Evolutionary conservation across 2,888 invertebrate genomes (phyloP).

Genomic region (Hirtodrosophila histrioides): DNA sequence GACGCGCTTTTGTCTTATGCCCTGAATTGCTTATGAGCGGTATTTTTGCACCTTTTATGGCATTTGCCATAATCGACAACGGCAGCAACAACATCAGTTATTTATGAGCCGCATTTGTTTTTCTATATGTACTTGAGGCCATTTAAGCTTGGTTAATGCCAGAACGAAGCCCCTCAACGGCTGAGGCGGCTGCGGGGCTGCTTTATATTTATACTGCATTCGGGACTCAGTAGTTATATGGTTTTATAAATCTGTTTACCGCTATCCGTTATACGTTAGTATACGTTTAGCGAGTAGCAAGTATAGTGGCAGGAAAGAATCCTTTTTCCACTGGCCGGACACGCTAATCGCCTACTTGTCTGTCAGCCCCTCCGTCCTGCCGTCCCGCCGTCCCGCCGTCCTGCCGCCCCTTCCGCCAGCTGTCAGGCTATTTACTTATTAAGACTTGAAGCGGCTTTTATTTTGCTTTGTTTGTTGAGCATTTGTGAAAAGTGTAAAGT

Average conservation of each 20-base stretch:
- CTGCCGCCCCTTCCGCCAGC: constrained; percentile 2
- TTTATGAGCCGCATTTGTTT: constrained; percentile 68
- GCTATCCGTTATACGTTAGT: constrained; percentile 13
- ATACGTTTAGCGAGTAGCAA: background rate
- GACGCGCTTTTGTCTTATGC: constrained; percentile 43
- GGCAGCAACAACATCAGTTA: constrained; percentile 40
- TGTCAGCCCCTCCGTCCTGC: constrained; percentile 27
- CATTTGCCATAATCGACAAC: constrained; percentile 70
- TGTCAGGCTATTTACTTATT: constrained; percentile 42
- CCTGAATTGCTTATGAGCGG: constrained; percentile 54
- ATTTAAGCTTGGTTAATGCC: constrained; percentile 63
- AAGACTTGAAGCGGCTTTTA: constrained; percentile 46
- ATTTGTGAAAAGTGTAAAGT: constrained; percentile 63
- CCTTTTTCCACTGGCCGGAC: constrained; percentile 12
- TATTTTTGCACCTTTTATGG: constrained; percentile 73
- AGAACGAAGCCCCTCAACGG: constrained; percentile 15
- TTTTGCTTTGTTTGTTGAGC: constrained; percentile 55
- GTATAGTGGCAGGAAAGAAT: constrained; percentile 2
- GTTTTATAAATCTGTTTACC: constrained; percentile 55
- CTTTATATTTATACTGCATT: constrained; percentile 48
- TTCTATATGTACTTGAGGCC: constrained; percentile 43
- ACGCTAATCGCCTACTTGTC: constrained; percentile 56
- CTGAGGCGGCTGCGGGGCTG: constrained; percentile 2
- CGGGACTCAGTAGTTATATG: constrained; percentile 35
- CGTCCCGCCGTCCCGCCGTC: constrained; percentile 9